Evolutionary conservation across 2,888 invertebrate genomes (phyloP).

Genomic region (Spicauda simplicius): DNA sequence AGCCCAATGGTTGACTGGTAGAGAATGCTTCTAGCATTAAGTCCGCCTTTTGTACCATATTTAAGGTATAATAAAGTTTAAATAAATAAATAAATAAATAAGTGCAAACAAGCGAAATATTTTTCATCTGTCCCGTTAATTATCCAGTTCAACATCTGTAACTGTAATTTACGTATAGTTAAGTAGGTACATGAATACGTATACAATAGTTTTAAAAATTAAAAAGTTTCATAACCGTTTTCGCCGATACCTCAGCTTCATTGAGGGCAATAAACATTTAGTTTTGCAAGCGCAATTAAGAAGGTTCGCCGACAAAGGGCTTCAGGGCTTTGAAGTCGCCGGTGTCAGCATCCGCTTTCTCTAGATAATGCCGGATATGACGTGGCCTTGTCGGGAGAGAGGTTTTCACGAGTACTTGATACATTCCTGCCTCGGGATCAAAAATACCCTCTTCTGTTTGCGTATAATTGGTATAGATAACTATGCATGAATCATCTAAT

Average conservation of each 20-base stretch:
- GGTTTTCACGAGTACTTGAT: slow-evolving; percentile 81
- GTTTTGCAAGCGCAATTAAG: slow-evolving; percentile 75
- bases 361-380: slow-evolving; percentile 75
- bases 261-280: slow-evolving; percentile 64
- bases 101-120: no score
- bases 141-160: no score
- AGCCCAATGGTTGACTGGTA: no score
- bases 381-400: slow-evolving; percentile 71
- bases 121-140: no score
- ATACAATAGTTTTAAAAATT: slow-evolving; percentile 14
- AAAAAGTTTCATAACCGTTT: slow-evolving; percentile 41
- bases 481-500: slow-evolving; percentile 35
- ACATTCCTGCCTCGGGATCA: slow-evolving; percentile 72
- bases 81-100: no score
- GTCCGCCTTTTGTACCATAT: no score
- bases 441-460: slow-evolving; percentile 53
- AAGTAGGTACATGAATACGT: no score
- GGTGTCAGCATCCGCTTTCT: slow-evolving; percentile 77
- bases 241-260: slow-evolving; percentile 56
- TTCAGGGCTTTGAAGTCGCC: slow-evolving; percentile 68
- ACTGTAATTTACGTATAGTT: no score
- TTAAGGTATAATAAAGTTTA: no score
- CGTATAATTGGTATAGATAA: slow-evolving; percentile 42
- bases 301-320: slow-evolving; percentile 70
- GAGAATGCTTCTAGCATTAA: no score